Conservation (phyloP, 2,797 vertebrate species). For the Philypnodon macrostomus region DNA sequence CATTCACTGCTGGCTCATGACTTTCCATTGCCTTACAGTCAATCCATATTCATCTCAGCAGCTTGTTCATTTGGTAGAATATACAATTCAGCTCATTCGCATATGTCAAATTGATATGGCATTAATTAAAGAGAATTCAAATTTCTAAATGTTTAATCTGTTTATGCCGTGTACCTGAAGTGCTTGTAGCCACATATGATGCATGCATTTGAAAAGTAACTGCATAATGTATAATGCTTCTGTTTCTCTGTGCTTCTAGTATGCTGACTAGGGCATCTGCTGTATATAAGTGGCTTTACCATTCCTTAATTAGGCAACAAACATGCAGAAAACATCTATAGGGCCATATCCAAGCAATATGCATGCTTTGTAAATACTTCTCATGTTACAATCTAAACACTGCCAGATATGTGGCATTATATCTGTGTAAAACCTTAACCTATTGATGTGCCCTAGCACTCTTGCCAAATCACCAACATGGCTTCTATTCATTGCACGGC, state of each 20-base stretch:
- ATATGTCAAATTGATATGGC: conserved; percentile 23
- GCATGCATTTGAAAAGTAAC: conserved; percentile 10
- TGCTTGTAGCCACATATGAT: not conserved
- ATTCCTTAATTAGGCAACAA: conserved; percentile 42
- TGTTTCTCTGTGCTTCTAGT: not conserved
- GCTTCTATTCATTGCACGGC: conserved; percentile 63
- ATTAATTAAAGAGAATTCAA: conserved; percentile 30
- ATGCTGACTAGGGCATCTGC: not conserved
- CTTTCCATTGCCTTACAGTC: conserved; percentile 57
- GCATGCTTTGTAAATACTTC: too few species aligned
- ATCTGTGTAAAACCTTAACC: conserved; percentile 40
- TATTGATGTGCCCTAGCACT: conserved; percentile 56
- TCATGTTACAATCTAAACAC: too few species aligned
- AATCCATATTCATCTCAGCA: conserved; percentile 30
- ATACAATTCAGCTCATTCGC: conserved; percentile 7
- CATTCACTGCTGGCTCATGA: conserved; percentile 55
- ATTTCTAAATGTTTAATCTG: conserved; percentile 15
- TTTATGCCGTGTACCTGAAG: not conserved
- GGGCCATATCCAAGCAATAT: not conserved
- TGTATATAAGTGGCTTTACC: not conserved
- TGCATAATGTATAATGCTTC: conserved; percentile 1
- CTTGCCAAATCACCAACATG: conserved; percentile 60
- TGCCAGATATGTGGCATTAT: conserved; percentile 55
- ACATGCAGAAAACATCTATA: conserved; percentile 20
- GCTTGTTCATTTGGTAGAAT: conserved; percentile 7